A percentile compares a stretch with the other conserved stretches of the same genome.
Evolutionary conservation across 2,888 invertebrate species (phyloP).

Genomic region (Pilophorus perplexus): DNA sequence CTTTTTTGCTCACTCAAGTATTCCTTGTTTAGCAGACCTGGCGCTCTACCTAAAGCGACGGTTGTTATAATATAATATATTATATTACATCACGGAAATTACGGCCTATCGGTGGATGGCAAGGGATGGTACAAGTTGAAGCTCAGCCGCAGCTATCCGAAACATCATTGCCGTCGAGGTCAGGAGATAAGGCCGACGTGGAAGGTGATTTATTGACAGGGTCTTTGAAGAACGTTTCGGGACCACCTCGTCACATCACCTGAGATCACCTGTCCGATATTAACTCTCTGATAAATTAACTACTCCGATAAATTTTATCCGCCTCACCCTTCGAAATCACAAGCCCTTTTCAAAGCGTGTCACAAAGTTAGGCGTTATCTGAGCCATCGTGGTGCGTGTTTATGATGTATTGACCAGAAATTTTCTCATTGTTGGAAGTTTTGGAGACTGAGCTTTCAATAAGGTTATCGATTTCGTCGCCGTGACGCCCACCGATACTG

Average conservation of each 20-base stretch:
- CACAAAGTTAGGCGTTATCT: neutral
- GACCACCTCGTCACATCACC: conserved; percentile 12
- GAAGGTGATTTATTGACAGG: conserved; percentile 11
- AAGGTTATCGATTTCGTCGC: conserved; percentile 14
- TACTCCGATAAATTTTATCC: conserved; percentile 9
- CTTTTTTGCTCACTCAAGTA: neutral
- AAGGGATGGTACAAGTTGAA: too few relatives aligned
- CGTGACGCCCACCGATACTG: too few relatives aligned
- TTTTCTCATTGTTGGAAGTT: conserved; percentile 20
- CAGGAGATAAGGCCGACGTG: conserved; percentile 13
- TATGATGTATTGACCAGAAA: conserved; percentile 9
- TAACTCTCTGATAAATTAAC: too few relatives aligned
- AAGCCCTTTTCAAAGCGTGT: neutral
- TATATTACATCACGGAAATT: too few relatives aligned
- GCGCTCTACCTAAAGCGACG: too few relatives aligned
- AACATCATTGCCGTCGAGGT: conserved; percentile 18
- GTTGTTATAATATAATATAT: too few relatives aligned
- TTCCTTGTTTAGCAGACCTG: too few relatives aligned
- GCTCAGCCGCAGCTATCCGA: conserved; percentile 7
- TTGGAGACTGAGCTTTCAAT: conserved; percentile 5
- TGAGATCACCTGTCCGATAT: conserved; percentile 16
- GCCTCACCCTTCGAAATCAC: neutral
- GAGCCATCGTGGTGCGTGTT: neutral
- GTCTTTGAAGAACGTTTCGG: too few relatives aligned
- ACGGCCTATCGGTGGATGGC: too few relatives aligned